Conservation (phyloP, 2,888 invertebrate genomes). For the Amphipyra tragopoginis region DNA sequence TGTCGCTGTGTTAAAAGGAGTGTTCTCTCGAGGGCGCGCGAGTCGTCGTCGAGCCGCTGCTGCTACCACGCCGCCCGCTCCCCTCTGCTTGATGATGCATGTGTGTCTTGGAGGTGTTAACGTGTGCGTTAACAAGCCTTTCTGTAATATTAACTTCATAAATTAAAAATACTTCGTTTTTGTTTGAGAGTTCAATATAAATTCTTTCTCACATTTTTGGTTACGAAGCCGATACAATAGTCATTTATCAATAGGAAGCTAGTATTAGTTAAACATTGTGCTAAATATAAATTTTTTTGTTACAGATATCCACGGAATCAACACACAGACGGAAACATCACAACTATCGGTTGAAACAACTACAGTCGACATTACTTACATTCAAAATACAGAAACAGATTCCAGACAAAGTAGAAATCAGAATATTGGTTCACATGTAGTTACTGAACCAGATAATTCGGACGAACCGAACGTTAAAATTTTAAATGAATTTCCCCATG, state of each 20-base stretch:
- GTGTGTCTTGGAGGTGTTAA: no score
- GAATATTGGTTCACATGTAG: constrained; percentile 48
- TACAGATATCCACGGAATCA: constrained; percentile 75
- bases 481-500: constrained; percentile 62
- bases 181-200: no score
- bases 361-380: constrained; percentile 51
- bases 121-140: no score
- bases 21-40: no score
- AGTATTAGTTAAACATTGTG: constrained; percentile 1
- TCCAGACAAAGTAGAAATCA: constrained; percentile 53
- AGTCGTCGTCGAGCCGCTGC: no score
- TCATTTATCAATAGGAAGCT: not conserved
- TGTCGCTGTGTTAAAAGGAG: no score
- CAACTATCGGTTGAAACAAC: constrained; percentile 56
- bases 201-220: not conserved
- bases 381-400: constrained; percentile 43
- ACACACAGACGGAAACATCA: constrained; percentile 62
- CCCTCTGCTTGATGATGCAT: no score
- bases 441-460: constrained; percentile 30
- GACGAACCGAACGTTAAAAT: constrained; percentile 57
- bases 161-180: no score
- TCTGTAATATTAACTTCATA: no score
- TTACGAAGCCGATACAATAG: no score
- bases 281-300: constrained; percentile 53
- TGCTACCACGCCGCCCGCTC: no score